Percentiles rank a stretch among this genome's conserved stretches.
Conservation (phyloP, 64 coral and sea anemone species). For the Trachythela sp. region DNA sequence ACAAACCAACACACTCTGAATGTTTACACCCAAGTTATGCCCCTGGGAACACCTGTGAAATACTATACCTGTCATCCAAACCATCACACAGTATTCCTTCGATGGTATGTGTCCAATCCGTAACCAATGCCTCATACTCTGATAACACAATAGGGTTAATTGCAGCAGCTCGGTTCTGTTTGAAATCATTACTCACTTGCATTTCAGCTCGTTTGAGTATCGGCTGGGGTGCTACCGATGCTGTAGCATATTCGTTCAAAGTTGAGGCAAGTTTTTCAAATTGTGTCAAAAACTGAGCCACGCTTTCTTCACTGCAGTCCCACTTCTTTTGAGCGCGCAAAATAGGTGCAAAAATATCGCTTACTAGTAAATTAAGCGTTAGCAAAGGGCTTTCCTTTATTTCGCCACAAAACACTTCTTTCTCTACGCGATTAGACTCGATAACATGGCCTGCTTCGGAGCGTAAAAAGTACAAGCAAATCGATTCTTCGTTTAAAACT, state of each 20-base stretch:
- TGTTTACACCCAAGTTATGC: no score
- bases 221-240: slow-evolving; percentile 80
- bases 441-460: slow-evolving; percentile 93
- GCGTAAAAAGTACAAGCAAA: slow-evolving; percentile 97
- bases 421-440: slow-evolving; percentile 88
- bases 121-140: slow-evolving; percentile 83
- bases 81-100: slow-evolving; percentile 85
- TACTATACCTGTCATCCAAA: slow-evolving; percentile 60
- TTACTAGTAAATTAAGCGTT: slow-evolving; percentile 82
- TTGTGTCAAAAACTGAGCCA: slow-evolving; percentile 80
- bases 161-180: slow-evolving; percentile 91
- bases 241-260: slow-evolving; percentile 73
- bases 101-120: slow-evolving; percentile 86
- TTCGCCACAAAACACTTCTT: slow-evolving; percentile 98
- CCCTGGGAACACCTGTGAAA: background rate
- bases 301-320: slow-evolving; percentile 73
- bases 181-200: slow-evolving; percentile 94
- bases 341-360: slow-evolving; percentile 75
- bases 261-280: slow-evolving; percentile 85
- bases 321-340: slow-evolving; percentile 80
- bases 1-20: no score
- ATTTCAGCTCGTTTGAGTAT: slow-evolving; percentile 85
- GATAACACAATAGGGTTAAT: slow-evolving; percentile 80
- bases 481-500: slow-evolving; percentile 89
- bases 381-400: slow-evolving; percentile 93